Base-by-base conservation (phyloP, 1,140 invertebrate species). In the Drosophila ambigua region DNA sequence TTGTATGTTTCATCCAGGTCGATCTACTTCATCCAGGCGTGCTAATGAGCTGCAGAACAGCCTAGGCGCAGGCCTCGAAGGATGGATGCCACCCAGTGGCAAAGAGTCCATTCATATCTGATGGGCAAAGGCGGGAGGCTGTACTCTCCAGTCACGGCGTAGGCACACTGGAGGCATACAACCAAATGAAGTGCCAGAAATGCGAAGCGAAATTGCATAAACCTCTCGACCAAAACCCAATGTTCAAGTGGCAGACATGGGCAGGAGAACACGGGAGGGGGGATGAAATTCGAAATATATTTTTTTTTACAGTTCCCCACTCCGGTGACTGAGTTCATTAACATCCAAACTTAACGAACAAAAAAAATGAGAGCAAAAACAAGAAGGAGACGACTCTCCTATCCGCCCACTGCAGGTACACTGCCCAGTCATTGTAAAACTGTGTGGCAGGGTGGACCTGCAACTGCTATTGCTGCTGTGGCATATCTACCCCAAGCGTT, bases 161-260 rank as follows among this genome's bases (percentile, higher is more conserved):
- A 53, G 39, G 44, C 39, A 66, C 63, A 55, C 49, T 60, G 65
- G 35, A 61, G 54, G 54, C 72, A 65, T 65, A 68, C 74, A 64
- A 71, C 63, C 78, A 85, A 87, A 87, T 85, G 81, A 88, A 87
- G 83, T 88, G 83, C 83, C 75, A 83, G 78, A 87, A 87, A 87
- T 88, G 83, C 65, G 79, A 82, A 79, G 83, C 74, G 79, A 87
- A 87, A 87, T 87, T 88, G 83, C 83, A 88, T 79, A 87, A 87
- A 88, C 79, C 83, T 76, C 82, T 87, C 71, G 71, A 79, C 65
- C 54, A 66, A 57, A 39, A 61, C 60, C 63, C 62, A 82, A 75
- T 72, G 57, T 52, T 45, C 23, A 64, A 64, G 62, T 58, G 61
- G 61, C 43, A 5, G 61, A 58, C 45, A 3, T 1, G n/a, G 2